phyloP scores from a whole-genome alignment of 2,888 invertebrate genomes.

The Vandiemenella viatica region DNA sequence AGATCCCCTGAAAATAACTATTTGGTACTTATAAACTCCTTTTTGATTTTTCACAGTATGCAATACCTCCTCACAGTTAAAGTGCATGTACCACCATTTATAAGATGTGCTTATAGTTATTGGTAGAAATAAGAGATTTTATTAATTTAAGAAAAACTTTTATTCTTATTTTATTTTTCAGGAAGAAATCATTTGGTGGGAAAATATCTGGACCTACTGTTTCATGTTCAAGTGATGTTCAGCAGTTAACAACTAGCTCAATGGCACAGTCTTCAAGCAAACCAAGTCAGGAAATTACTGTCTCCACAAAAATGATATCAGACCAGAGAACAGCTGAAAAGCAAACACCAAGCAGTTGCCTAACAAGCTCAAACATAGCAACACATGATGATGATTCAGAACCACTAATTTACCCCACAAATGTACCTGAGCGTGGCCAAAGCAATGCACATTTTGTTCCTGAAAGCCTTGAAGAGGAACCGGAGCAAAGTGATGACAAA shows the following conservation, averaged over 20 bases:
- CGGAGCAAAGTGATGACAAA: slow-evolving; percentile 1
- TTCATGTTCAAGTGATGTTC: neutral
- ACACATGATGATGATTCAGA: slow-evolving; percentile 7
- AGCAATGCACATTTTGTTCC: slow-evolving; percentile 24
- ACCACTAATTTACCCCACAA: slow-evolving; percentile 7
- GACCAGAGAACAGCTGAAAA: too few relatives aligned
- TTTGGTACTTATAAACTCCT: too few relatives aligned
- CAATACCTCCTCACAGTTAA: neutral
- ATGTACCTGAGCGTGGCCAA: slow-evolving; percentile 17
- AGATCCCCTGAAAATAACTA: too few relatives aligned
- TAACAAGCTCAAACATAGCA: neutral
- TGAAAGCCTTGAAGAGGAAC: slow-evolving; percentile 18
- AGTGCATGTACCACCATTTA: too few relatives aligned
- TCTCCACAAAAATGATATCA: neutral
- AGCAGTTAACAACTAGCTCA: too few relatives aligned
- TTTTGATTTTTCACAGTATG: neutral
- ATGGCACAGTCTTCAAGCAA: neutral
- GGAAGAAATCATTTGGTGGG: neutral
- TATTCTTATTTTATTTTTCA: neutral
- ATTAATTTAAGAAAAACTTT: neutral
- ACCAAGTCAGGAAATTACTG: neutral
- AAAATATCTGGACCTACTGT: neutral
- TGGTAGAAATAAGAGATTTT: too few relatives aligned
- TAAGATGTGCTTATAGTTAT: too few relatives aligned
- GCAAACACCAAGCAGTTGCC: neutral